These are phyloP conservation scores for Blastobasis lacticolella DNA, from an alignment of 2,888 invertebrate genomes.

Conservation along the genomic window DNA sequence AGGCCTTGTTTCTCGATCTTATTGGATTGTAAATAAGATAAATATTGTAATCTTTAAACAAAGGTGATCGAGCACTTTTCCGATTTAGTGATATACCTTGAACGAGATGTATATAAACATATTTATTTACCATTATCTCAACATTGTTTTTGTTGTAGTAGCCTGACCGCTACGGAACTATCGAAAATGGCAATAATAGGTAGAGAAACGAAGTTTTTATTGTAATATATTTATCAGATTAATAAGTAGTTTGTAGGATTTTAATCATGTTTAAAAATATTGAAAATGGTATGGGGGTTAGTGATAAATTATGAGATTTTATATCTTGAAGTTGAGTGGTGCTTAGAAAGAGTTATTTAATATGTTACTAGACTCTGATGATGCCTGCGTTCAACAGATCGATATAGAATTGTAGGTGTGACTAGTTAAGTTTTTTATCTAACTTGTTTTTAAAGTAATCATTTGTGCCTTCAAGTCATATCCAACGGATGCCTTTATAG, in stretches of 20 bases:
- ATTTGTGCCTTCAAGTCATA: constrained; percentile 71
- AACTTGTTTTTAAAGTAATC: constrained; percentile 37
- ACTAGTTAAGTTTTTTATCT: constrained; percentile 27
- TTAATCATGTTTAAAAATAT: constrained; percentile 41
- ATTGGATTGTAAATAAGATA: constrained; percentile 68
- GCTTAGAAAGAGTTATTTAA: constrained; percentile 42
- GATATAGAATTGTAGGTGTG: constrained; percentile 1
- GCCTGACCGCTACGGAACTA: constrained; percentile 33
- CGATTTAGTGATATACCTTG: constrained; percentile 26
- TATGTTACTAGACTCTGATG: constrained; percentile 17
- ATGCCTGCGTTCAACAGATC: not conserved
- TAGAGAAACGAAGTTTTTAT: constrained; percentile 55
- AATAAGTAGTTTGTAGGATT: constrained; percentile 42
- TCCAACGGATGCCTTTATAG: constrained; percentile 63
- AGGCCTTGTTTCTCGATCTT: constrained; percentile 55
- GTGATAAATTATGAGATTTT: constrained; percentile 39
- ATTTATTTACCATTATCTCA: constrained; percentile 46
- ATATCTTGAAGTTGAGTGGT: constrained; percentile 39
- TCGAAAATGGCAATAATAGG: constrained; percentile 67
- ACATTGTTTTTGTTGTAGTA: constrained; percentile 34
- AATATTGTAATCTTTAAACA: constrained; percentile 44
- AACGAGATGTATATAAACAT: constrained; percentile 32
- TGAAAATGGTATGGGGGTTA: constrained; percentile 52
- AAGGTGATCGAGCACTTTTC: constrained; percentile 44
- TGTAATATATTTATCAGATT: constrained; percentile 57